A percentile compares a stretch with the other conserved stretches of the same genome.
Evolutionary conservation across 92 coral and sea anemone genomes (phyloP).

Genomic region (Pocillopora grandis): DNA sequence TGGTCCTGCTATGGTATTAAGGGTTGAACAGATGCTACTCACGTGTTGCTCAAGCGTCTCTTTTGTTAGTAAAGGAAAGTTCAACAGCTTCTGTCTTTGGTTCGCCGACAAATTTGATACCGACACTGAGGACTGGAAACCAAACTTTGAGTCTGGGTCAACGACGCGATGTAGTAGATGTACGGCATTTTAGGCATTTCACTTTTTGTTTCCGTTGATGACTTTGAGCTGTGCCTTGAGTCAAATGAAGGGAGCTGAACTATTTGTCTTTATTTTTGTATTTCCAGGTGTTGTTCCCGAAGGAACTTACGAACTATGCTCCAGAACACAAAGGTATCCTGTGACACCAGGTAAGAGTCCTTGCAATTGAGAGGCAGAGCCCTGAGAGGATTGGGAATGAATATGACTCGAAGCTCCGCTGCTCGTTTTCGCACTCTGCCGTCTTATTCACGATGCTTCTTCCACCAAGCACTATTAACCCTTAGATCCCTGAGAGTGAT

Average conservation of each 20-base stretch:
- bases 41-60: constrained; percentile 96
- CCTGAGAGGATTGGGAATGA: too few species aligned
- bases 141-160: constrained; percentile 55
- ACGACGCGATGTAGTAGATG: constrained; percentile 82
- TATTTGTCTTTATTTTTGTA: background rate
- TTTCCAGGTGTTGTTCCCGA: constrained; percentile 87
- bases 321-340: constrained; percentile 90
- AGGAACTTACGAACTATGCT: constrained; percentile 96
- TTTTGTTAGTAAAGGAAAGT: constrained; percentile 95
- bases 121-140: constrained; percentile 89
- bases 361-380: too few species aligned
- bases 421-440: too few species aligned
- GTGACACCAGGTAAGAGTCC: constrained; percentile 65
- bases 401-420: too few species aligned
- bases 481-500: too few species aligned
- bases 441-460: too few species aligned
- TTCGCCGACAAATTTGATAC: constrained; percentile 94
- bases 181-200: constrained; percentile 11
- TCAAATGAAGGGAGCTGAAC: too few species aligned
- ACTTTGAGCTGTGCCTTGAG: background rate
- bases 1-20: constrained; percentile 80
- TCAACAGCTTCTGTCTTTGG: constrained; percentile 86
- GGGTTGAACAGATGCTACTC: constrained; percentile 89
- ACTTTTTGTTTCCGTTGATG: background rate
- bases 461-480: too few species aligned